These are phyloP conservation scores for Apamea epomidion DNA, from an alignment of 2,888 invertebrate genomes.

Conservation along the genomic window DNA sequence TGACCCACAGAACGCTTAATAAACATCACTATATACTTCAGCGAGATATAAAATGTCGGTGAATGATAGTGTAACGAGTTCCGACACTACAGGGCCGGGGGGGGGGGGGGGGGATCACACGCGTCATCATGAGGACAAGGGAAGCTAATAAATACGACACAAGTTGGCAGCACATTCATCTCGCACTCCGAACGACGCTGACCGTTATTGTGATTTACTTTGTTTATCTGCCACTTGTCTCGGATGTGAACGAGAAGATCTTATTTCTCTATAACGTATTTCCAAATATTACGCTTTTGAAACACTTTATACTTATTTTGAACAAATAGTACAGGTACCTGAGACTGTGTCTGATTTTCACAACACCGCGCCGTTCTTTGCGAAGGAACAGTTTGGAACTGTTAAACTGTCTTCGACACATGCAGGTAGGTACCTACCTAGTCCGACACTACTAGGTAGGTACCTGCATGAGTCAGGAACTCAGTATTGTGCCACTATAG, in stretches of 20 bases:
- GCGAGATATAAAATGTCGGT: constrained; percentile 14
- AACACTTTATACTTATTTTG: background rate
- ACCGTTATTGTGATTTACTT: constrained; percentile 23
- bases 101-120: background rate
- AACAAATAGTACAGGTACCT: background rate
- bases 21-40: constrained; percentile 11
- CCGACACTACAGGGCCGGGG: too few species aligned
- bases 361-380: too few species aligned
- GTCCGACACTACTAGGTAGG: too few species aligned
- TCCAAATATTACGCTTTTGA: background rate
- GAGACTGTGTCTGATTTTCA: too few species aligned
- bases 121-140: constrained; percentile 25
- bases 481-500: too few species aligned
- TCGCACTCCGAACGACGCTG: background rate
- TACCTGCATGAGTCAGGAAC: too few species aligned
- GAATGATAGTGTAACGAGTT: constrained; percentile 18
- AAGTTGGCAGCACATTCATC: constrained; percentile 27
- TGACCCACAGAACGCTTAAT: background rate
- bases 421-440: too few species aligned
- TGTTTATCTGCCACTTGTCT: background rate
- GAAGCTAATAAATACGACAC: constrained; percentile 32
- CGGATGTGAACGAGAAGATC: background rate
- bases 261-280: background rate
- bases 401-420: too few species aligned
- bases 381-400: too few species aligned